Evolutionary conservation across 2,888 invertebrate genomes (phyloP), one percentile per base, ranked within the genome.

Genomic region (Acleris holmiana): DNA sequence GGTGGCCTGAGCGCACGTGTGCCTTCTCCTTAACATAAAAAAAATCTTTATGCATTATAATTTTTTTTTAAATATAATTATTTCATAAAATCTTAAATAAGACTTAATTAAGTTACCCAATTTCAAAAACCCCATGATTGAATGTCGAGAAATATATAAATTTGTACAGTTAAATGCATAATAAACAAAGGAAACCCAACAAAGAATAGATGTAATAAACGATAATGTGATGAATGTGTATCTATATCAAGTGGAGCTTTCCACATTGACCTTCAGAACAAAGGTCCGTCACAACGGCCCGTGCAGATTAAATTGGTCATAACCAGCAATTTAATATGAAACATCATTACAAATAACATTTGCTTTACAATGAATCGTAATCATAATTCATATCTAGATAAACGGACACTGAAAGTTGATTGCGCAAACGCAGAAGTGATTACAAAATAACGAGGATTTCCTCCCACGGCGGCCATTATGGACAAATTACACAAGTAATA

Each of bases 351-450:
- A 72, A 78, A 82, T 82, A 74, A 82, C 85, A 86, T 87, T 88
- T 83, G 83, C 79, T 84, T 84, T 85, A 83, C 88, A 89, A 90
- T 87, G 85, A 86, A 89, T 84, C 86, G 86, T 82, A 88, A 88
- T 85, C 78, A 85, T 80, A 71, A 76, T 86, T 83, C 85, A 83
- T 79, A 70, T 79, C 82, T 85, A 83, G 84, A 86, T 86, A 83
- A 86, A 86, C 83, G 84, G 76, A 75, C 76, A 69, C 73, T 72
- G 72, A 79, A 78, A 80, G 83, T 81, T 79, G 87, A 86, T 84
- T 82, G 79, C 82, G 78, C 82, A 85, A 61, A 62, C 61, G 72
- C 73, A 75, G 76, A 73, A 77, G 79, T 82, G 82, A 90, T 90
- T 88, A 88, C 86, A 77, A 83, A 85, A 86, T 84, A 85, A 88